phyloP scores from a whole-genome alignment of 2,888 invertebrate genomes.

The Eurois occulta region DNA sequence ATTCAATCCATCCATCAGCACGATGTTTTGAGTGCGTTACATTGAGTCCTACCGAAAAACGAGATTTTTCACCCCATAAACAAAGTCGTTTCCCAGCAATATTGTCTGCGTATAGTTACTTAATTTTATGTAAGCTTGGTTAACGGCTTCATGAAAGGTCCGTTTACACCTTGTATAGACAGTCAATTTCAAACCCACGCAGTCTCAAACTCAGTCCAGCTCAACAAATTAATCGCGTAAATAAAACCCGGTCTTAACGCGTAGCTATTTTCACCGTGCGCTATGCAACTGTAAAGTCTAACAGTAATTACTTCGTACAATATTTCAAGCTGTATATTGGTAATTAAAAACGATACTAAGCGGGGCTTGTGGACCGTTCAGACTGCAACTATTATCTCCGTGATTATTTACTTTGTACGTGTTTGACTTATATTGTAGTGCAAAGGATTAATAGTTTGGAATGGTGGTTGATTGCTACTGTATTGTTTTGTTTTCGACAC shows the following conservation, averaged over 20 bases:
- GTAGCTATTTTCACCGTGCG: slow-evolving; percentile 35
- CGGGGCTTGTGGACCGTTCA: slow-evolving; percentile 16
- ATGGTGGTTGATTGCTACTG: neutral
- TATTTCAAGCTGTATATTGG: slow-evolving; percentile 50
- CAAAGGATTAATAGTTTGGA: neutral
- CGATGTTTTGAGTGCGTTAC: no score
- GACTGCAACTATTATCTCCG: neutral
- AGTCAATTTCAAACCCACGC: neutral
- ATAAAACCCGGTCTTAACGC: slow-evolving; percentile 22
- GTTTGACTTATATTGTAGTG: neutral
- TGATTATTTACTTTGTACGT: slow-evolving; percentile 39
- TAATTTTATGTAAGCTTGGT: no score
- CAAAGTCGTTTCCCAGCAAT: no score
- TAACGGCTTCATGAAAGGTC: no score
- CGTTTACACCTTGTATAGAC: neutral
- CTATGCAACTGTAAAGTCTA: slow-evolving; percentile 41
- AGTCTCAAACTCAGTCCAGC: neutral
- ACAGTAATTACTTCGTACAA: slow-evolving; percentile 47
- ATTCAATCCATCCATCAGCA: no score
- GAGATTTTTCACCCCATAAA: no score
- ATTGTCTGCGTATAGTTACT: no score
- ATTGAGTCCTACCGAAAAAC: no score
- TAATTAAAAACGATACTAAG: slow-evolving; percentile 46
- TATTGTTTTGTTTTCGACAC: neutral
- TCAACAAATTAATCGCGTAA: slow-evolving; percentile 22